Evolutionary conservation across 2,113 vertebrate genomes (phyloP).

Genomic region (Columbina picui): DNA sequence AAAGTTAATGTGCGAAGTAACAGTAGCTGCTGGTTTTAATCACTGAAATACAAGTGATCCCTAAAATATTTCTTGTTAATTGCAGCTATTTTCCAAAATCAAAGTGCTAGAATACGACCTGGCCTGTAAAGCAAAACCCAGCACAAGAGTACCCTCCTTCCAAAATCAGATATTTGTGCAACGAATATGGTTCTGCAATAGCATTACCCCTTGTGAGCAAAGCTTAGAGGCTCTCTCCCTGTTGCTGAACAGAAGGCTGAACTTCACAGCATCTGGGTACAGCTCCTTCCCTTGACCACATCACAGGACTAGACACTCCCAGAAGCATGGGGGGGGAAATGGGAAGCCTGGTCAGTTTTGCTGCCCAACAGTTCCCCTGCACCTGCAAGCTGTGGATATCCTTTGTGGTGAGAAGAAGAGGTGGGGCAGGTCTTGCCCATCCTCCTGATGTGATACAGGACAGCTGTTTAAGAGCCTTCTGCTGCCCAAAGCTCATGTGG

Average conservation of each 20-base stretch:
- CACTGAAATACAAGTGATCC: neutral
- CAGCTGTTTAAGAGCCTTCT: neutral
- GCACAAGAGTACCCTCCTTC: neutral
- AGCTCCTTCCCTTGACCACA: neutral
- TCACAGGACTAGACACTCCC: neutral
- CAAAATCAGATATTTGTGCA: neutral
- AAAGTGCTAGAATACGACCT: neutral
- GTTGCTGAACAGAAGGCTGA: neutral
- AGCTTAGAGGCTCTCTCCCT: neutral
- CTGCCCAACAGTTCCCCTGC: neutral
- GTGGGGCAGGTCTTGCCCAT: neutral
- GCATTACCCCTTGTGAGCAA: neutral
- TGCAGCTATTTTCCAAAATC: neutral
- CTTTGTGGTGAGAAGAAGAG: neutral
- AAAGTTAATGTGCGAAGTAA: neutral
- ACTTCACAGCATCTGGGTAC: neutral
- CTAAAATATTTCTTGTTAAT: neutral
- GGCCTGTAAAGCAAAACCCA: neutral
- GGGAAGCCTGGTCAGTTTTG: neutral
- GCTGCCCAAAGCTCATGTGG: neutral
- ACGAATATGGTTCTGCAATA: neutral
- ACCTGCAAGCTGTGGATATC: neutral
- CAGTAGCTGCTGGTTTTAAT: neutral
- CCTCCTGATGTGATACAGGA: neutral
- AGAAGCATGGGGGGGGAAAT: neutral